A percentile compares a stretch with the other conserved stretches of the same genome.
These are phyloP conservation scores for Pantelozetes paolii DNA, from an alignment of 2,888 invertebrate species.

Conservation along the genomic window DNA sequence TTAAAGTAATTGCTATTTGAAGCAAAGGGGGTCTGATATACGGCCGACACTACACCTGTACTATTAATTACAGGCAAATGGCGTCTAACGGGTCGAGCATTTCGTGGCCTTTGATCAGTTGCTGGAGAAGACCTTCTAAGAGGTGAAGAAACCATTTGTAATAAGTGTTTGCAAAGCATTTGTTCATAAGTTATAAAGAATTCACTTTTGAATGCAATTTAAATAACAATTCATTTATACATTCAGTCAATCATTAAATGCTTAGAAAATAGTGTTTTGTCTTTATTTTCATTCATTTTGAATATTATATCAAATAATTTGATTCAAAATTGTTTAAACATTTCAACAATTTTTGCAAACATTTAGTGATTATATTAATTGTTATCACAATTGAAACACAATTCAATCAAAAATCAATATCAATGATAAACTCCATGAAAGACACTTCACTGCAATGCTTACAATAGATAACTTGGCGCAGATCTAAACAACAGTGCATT, in stretches of 20 bases:
- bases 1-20: neutral
- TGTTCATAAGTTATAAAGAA: neutral
- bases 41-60: neutral
- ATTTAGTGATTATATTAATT: no score
- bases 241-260: no score
- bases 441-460: conserved; percentile 29
- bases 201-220: neutral
- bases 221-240: no score
- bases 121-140: conserved; percentile 6
- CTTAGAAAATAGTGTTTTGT: no score
- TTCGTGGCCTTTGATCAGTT: neutral
- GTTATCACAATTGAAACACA: no score
- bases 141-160: conserved; percentile 11
- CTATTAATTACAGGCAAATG: neutral
- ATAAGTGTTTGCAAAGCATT: neutral
- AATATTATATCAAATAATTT: no score
- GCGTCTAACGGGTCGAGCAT: neutral
- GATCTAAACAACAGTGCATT: neutral
- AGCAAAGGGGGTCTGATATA: neutral
- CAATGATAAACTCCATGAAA: neutral
- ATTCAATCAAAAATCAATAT: no score
- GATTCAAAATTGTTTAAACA: no score
- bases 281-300: no score
- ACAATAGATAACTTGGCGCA: neutral
- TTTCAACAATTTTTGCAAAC: no score